phyloP scores from a whole-genome alignment of 2,113 vertebrate species.

The Scopus umbretta region DNA sequence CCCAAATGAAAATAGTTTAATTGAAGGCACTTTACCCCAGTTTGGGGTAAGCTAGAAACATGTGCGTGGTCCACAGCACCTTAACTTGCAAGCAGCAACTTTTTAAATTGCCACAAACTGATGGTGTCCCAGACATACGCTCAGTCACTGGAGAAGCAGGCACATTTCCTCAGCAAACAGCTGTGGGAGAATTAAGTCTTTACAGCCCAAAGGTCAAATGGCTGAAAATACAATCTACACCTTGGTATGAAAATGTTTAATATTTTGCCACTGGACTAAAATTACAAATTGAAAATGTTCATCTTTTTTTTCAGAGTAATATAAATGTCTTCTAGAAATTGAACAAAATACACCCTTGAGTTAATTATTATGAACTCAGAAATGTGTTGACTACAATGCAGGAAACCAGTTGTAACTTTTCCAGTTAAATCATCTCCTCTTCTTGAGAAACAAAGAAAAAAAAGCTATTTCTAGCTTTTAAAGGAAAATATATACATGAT shows the following conservation, averaged over 20 bases:
- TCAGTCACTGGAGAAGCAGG: not conserved
- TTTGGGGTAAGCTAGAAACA: not conserved
- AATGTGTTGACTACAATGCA: not conserved
- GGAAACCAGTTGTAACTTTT: not conserved
- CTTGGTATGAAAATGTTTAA: not conserved
- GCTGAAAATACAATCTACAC: not conserved
- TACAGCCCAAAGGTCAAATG: not conserved
- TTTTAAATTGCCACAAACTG: not conserved
- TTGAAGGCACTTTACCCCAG: not conserved
- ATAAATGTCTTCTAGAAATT: not conserved
- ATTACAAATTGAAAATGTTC: not conserved
- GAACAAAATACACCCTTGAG: not conserved
- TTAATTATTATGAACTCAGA: not conserved
- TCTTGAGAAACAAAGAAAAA: not conserved
- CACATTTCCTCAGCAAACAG: not conserved
- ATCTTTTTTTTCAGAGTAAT: not conserved
- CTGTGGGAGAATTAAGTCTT: not conserved
- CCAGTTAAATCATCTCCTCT: not conserved
- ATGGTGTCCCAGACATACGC: not conserved
- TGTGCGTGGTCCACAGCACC: not conserved
- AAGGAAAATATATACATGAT: not conserved
- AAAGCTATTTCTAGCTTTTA: not conserved
- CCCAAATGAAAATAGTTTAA: not conserved
- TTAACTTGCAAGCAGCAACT: not conserved
- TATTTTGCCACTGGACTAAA: not conserved